Evolutionary conservation across 2,888 invertebrate genomes (phyloP).

Genomic region (Patella ulyssiponensis): DNA sequence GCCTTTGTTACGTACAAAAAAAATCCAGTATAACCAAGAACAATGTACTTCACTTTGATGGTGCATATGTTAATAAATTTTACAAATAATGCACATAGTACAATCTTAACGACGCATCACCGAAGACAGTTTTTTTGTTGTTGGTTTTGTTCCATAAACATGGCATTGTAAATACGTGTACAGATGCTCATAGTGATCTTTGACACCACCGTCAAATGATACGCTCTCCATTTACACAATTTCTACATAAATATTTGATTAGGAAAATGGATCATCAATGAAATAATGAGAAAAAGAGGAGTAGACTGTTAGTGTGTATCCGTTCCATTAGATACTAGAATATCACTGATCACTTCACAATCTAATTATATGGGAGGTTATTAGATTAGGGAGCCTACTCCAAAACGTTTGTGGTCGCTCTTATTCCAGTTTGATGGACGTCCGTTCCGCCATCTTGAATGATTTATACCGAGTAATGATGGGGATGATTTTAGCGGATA

Average conservation of each 20-base stretch:
- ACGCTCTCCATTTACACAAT: constrained; percentile 12
- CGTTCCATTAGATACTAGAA: constrained; percentile 41
- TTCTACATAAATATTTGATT: constrained; percentile 56
- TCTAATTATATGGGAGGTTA: constrained; percentile 44
- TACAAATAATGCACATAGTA: no score
- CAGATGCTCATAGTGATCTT: constrained; percentile 9
- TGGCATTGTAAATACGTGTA: constrained; percentile 1
- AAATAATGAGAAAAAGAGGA: constrained; percentile 37
- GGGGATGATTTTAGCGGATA: constrained; percentile 2
- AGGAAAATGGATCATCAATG: constrained; percentile 40
- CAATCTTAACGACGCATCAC: no score
- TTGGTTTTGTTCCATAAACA: background rate
- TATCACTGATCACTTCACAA: constrained; percentile 42
- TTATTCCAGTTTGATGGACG: background rate
- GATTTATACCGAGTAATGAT: constrained; percentile 1
- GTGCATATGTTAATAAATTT: no score
- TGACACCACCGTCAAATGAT: background rate
- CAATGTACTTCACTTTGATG: no score
- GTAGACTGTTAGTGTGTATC: constrained; percentile 24
- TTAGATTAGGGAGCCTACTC: constrained; percentile 36
- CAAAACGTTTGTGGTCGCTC: constrained; percentile 1
- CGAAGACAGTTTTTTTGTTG: no score
- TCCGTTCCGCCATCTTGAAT: constrained; percentile 3
- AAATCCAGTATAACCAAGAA: no score
- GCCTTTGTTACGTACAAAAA: no score